Evolutionary conservation across 2,797 vertebrate genomes (phyloP), one percentile per base, ranked within the genome.

Genomic region (Crax fasciolata): DNA sequence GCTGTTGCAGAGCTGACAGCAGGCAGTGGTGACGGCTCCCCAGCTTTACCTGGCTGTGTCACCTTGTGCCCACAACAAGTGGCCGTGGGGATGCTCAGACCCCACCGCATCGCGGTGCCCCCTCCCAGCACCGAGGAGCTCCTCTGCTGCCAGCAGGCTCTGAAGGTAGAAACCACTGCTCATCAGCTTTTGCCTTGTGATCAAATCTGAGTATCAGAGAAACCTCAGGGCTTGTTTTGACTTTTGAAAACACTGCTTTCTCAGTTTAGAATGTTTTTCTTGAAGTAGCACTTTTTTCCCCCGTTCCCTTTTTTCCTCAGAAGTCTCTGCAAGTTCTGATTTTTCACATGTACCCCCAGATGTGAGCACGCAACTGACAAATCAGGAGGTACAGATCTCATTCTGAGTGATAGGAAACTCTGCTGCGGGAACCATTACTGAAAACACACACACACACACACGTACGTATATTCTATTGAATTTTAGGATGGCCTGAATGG

Each of bases 151-250:
- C 68, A 76, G 63, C 13, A 73, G 54, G 46, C 65, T 27, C 81
- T 80, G 70, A 86, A 93, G 54, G 65, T n/a, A 32, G n/a, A 91
- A 74, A 87, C 66, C 44, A 35, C n/a, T 38, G 25, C 62, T 84
- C 57, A 63, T 84, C 52, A 46, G 27, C 67, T 94, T 84, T 81
- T 39, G 74, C 39, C 11, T 73, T 67, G 48, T 74, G 62, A 91
- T 84, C 61, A 84, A 74, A 73, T 71, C 0, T 46, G 71, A 91
- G 80, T 35, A 80, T 51, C 51, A 74, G n/a, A 84, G 32, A 89
- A 87, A 55, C 49, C 78, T 93, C 76, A 59, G 63, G 63, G 67
- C 55, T 70, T 88, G 51, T 70, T 89, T 49, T 71, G 71, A 78
- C 52, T 93, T 94, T 54, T 57, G n/a, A 68, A 82, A 76, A 57